Conservation (phyloP, 1,140 invertebrate genomes). For the Rhizoglyphus robini region DNA sequence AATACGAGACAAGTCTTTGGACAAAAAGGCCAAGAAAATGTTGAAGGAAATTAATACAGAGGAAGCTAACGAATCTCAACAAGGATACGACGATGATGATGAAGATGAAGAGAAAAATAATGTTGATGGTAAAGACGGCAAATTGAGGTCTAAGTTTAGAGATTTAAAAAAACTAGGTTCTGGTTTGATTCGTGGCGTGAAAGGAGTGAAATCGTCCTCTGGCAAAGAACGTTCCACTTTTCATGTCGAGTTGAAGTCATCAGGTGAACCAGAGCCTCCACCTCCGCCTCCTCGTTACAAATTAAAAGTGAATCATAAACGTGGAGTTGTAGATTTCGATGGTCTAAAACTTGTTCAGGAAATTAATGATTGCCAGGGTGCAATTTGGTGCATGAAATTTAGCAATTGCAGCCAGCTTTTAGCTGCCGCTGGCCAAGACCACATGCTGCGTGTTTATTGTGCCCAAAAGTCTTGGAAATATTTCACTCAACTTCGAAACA, state of each 20-base stretch:
- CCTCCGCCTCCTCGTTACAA: slow-evolving; percentile 3
- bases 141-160: slow-evolving; percentile 12
- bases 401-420: slow-evolving; percentile 36
- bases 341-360: slow-evolving; percentile 23
- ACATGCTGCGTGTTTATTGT: slow-evolving; percentile 39
- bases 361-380: slow-evolving; percentile 28
- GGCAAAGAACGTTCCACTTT: slow-evolving; percentile 6
- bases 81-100: background rate
- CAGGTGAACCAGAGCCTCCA: background rate
- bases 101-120: slow-evolving; percentile 10
- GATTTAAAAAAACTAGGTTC: slow-evolving; percentile 19
- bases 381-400: slow-evolving; percentile 43
- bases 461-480: slow-evolving; percentile 33
- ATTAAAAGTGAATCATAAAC: slow-evolving; percentile 23
- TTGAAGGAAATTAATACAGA: background rate
- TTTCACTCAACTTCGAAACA: slow-evolving; percentile 23
- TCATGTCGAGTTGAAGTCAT: slow-evolving; percentile 5
- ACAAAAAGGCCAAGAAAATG: slow-evolving; percentile 14
- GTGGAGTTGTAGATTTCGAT: slow-evolving; percentile 24
- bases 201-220: slow-evolving; percentile 1
- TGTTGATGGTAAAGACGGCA: background rate
- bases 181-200: slow-evolving; percentile 19
- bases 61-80: background rate
- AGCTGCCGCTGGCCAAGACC: slow-evolving; percentile 42
- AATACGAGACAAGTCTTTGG: background rate